phyloP scores from a whole-genome alignment of 2,113 vertebrate genomes.

The Bungarus multicinctus region DNA sequence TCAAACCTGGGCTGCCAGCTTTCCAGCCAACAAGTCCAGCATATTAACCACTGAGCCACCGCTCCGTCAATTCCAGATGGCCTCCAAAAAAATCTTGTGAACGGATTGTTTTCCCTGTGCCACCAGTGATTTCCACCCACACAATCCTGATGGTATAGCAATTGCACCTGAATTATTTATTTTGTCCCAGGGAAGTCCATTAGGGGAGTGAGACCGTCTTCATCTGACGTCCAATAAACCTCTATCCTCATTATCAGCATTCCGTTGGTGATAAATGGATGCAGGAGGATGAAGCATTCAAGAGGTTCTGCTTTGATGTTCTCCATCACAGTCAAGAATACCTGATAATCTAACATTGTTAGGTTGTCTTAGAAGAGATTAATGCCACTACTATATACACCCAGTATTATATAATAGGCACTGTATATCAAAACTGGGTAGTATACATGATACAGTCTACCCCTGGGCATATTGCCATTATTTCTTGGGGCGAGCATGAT shows the following conservation, averaged over 20 bases:
- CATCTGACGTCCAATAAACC: background rate
- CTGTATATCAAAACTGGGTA: background rate
- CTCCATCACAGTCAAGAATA: background rate
- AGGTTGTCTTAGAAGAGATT: background rate
- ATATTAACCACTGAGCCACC: background rate
- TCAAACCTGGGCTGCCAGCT: background rate
- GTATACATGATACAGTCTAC: background rate
- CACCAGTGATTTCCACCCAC: background rate
- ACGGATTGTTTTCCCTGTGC: background rate
- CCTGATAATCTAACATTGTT: background rate
- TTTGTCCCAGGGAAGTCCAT: background rate
- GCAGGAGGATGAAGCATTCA: background rate
- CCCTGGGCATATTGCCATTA: slow-evolving; percentile 5
- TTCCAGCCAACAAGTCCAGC: background rate
- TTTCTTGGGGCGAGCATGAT: background rate
- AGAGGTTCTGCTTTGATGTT: background rate
- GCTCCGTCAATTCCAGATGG: background rate
- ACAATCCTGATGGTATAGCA: background rate
- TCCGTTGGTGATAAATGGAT: background rate
- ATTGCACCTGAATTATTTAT: background rate
- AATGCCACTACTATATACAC: background rate
- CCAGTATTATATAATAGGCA: slow-evolving; percentile 17
- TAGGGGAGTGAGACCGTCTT: background rate
- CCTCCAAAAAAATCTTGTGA: background rate
- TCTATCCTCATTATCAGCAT: background rate